Evolutionary conservation across 2,113 vertebrate species (phyloP), one percentile per base, ranked within the genome.

Genomic region (Sminthopsis crassicaudata): DNA sequence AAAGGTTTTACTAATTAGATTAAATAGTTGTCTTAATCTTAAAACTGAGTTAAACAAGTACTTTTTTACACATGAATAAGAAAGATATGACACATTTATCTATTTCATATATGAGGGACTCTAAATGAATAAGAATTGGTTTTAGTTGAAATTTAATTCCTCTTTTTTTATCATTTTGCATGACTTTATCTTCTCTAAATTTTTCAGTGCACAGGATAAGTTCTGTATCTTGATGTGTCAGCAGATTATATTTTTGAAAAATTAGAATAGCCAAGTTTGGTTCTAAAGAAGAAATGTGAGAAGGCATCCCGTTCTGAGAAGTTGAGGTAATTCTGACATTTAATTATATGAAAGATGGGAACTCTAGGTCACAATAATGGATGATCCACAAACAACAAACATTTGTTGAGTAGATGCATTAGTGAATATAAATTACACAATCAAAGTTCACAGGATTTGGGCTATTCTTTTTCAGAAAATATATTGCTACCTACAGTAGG

Each of bases 71-170:
- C 0, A 84, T 84, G 19, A 84, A 84, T 84, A 84, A 42, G n/a
- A 42, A 84, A 84, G 19, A 4, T 84, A 42, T 42, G 6, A 42
- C 14, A 42, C 0, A 42, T 42, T 23, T 42, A 84, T 19, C 67
- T 84, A 11, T 84, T 84, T 84, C n/a, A 42, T 84, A 30, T 42
- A 84, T 84, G 1, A 91, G 2, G 2, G n/a, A 90, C 14, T 89
- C 8, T 46, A 30, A 92, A 91, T 92, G 9, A 46, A 48, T 84
- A 53, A 95, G 2, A 92, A 90, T 90, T 94, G 93, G 4, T 0
- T 93, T 24, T 94, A 57, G 89, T 92, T 96, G 67, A 19, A 91
- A 89, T 25, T 8, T 14, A n/a, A 12, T 52, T 91, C 54, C 94
- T 94, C 93, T 0, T 19, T 60, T 84, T 27, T 23, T 90, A n/a